Conservation (phyloP, 2,113 vertebrate species). For the Eurystomus gularis region DNA sequence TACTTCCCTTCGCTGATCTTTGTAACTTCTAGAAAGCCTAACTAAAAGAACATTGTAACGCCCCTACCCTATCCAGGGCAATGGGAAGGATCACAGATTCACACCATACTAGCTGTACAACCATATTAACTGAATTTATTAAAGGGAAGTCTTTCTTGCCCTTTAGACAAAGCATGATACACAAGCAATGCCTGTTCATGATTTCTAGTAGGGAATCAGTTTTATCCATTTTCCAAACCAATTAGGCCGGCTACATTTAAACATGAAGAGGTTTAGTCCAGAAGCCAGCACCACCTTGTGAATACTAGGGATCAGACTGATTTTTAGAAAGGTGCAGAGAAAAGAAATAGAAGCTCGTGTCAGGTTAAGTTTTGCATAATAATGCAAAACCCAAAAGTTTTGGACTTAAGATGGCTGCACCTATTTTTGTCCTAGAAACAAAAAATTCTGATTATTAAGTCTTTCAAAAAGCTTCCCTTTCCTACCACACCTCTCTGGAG, state of each 20-base stretch:
- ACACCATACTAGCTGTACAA: background rate
- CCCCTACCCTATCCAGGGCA: background rate
- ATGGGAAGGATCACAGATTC: background rate
- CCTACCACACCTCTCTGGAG: background rate
- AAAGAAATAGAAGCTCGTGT: background rate
- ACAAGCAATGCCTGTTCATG: accelerated
- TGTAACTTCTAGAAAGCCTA: background rate
- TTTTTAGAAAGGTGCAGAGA: background rate
- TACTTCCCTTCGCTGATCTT: background rate
- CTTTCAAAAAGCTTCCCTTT: background rate
- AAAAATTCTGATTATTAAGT: background rate
- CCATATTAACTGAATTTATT: background rate
- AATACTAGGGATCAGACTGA: background rate
- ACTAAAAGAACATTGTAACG: background rate
- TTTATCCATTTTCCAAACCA: background rate
- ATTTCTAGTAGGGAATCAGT: background rate
- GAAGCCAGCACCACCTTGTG: background rate
- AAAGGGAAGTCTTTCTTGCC: background rate
- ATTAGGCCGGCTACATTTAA: background rate
- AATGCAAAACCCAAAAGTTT: background rate
- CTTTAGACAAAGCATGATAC: background rate
- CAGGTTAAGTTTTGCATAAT: background rate
- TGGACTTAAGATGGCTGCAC: background rate
- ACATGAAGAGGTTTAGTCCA: background rate
- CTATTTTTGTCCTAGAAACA: background rate